A percentile compares a stretch with the other conserved stretches of the same genome.
Conservation (phyloP, 2,888 invertebrate species). For the Strigamia crassipes region DNA sequence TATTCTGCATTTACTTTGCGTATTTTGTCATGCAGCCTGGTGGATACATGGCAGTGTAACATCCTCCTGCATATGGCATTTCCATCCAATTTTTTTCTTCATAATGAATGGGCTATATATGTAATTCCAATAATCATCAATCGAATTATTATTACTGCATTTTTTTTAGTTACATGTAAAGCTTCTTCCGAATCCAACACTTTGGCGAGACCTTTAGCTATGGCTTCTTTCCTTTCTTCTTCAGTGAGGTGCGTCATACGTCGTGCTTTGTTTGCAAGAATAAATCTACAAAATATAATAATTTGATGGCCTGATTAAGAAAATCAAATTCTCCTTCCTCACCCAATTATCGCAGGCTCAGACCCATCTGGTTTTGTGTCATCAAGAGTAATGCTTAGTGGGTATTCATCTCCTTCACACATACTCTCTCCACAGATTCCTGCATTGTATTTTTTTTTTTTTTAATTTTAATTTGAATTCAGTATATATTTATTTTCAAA, state of each 20-base stretch:
- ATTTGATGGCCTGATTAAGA: background rate
- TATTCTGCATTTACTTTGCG: background rate
- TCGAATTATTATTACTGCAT: no score
- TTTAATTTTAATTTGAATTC: background rate
- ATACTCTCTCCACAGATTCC: slow-evolving; percentile 45
- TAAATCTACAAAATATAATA: slow-evolving; percentile 56
- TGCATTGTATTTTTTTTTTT: background rate
- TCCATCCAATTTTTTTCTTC: slow-evolving; percentile 57
- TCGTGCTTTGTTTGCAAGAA: slow-evolving; percentile 55
- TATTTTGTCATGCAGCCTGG: slow-evolving; percentile 58
- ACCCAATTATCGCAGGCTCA: slow-evolving; percentile 54
- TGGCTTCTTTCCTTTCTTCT: slow-evolving; percentile 54
- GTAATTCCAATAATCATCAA: no score
- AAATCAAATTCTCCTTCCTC: background rate
- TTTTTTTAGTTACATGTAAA: slow-evolving; percentile 52
- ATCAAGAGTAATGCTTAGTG: slow-evolving; percentile 54
- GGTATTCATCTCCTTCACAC: slow-evolving; percentile 52
- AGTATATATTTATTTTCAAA: no score
- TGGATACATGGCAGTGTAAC: slow-evolving; percentile 57
- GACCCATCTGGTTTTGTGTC: slow-evolving; percentile 54
- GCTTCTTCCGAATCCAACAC: slow-evolving; percentile 54
- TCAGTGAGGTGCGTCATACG: slow-evolving; percentile 51
- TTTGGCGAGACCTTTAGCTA: slow-evolving; percentile 54
- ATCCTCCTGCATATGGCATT: slow-evolving; percentile 58
- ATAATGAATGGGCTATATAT: slow-evolving; percentile 44